Percentiles rank a stretch among this genome's conserved stretches.
These are phyloP conservation scores for Drosophila robusta DNA, from an alignment of 2,888 invertebrate genomes.

Conservation along the genomic window DNA sequence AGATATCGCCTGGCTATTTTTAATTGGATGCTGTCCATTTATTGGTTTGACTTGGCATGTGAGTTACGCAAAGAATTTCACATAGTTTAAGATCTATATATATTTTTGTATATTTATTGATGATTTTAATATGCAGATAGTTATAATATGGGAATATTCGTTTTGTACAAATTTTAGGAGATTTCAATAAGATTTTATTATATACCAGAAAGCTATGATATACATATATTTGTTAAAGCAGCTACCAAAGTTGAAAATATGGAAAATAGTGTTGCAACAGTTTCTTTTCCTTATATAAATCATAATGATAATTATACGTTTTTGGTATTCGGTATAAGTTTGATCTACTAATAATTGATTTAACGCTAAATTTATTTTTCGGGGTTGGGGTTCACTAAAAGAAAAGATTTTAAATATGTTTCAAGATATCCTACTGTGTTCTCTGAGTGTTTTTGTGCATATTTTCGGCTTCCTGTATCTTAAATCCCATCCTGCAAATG, in stretches of 20 bases:
- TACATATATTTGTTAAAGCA: not conserved
- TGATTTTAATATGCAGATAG: not conserved
- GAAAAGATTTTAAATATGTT: not conserved
- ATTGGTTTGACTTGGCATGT: constrained; percentile 19
- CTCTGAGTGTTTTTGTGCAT: not conserved
- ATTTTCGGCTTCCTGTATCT: not conserved
- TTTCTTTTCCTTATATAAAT: too few species aligned
- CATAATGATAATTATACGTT: too few species aligned
- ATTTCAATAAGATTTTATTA: too few species aligned
- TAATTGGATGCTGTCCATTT: constrained; percentile 33
- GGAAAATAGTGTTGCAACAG: too few species aligned
- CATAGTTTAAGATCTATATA: constrained; percentile 22
- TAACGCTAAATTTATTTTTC: too few species aligned
- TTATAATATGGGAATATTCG: not conserved
- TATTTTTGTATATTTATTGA: constrained; percentile 10
- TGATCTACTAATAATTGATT: too few species aligned
- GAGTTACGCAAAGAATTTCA: constrained; percentile 36
- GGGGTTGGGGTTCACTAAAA: too few species aligned
- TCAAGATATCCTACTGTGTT: not conserved
- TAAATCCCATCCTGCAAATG: constrained; percentile 1
- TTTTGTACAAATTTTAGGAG: not conserved
- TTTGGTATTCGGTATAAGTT: too few species aligned
- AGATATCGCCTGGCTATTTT: constrained; percentile 47
- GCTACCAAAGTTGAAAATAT: not conserved
- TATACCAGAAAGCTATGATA: too few species aligned